Evolutionary conservation across 1,140 invertebrate species (phyloP), one percentile per base, ranked within the genome.

Genomic region (Pseudomyrmex cubaensis): DNA sequence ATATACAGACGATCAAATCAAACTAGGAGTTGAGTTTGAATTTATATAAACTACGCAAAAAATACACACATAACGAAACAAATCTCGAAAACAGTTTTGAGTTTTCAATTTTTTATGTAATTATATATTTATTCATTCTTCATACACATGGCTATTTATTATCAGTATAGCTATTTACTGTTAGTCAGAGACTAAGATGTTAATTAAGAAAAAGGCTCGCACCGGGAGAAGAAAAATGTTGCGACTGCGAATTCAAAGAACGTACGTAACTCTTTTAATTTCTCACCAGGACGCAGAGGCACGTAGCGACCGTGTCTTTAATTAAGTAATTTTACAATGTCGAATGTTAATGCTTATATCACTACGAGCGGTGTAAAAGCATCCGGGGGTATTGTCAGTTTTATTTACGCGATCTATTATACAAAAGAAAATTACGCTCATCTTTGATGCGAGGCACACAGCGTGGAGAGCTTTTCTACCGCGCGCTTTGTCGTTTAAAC

Each of bases 261-360:
- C 64, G 69, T 61, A 44, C 35, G 56, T 56, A 57, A 13, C 46
- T 64, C 61, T 69, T 70, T 64, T 72, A 72, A 13, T 70, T 72
- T 56, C 2, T 48, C n/a, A 52, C 64, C 48, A 17, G 75, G 61
- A 35, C 5, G 74, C 73, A 50, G 80, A 46, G 10, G 35, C 20
- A 54, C 56, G 20, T 35, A 70, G 17, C 62, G 7, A 35, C 35
- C 35, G 46, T 25, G 15, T n/a, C 54, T 72, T 80, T 82, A 61
- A 85, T 86, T 66, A 82, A 52, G 56, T 48, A 78, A 73, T 86
- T 73, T 85, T 48, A 13, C 76, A 80, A 69, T 12, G 63, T 67
- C 66, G 63, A 63, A 20, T 82, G 84, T 66, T 64, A 85, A 86
- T 80, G 57, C 46, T 35, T 17, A 22, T 72, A 72, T 80, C 64